phyloP scores from a whole-genome alignment of 2,113 vertebrate genomes.

The Dromiciops gliroides region DNA sequence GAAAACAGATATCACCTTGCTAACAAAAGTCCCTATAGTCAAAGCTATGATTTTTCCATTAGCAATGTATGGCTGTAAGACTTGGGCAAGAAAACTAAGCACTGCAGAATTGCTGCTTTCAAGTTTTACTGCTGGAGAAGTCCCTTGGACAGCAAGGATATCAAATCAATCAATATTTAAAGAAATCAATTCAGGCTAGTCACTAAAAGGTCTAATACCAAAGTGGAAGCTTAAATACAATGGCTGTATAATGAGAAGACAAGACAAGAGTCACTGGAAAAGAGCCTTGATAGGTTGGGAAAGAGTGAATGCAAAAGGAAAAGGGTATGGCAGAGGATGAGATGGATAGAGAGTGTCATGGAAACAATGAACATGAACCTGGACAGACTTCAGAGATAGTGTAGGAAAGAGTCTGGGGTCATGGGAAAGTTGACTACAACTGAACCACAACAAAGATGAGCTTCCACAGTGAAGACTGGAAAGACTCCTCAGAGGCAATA shows the following conservation, averaged over 20 bases:
- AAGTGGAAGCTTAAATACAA: background rate
- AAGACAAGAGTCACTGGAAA: background rate
- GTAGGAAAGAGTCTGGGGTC: background rate
- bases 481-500: background rate
- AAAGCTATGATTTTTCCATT: background rate
- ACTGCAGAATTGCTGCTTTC: background rate
- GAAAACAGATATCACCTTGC: background rate
- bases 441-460: no score
- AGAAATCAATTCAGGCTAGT: background rate
- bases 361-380: background rate
- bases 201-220: background rate
- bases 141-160: background rate
- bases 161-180: background rate
- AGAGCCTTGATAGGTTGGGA: background rate
- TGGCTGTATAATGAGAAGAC: background rate
- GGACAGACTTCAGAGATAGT: background rate
- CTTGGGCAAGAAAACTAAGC: background rate
- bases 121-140: background rate
- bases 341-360: background rate
- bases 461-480: no score
- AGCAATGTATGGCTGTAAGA: background rate
- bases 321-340: background rate
- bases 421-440: no score
- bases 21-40: background rate
- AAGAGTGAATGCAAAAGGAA: background rate